Base-by-base conservation (phyloP, 2,113 vertebrate species). In the Rhynchomys soricoides region DNA sequence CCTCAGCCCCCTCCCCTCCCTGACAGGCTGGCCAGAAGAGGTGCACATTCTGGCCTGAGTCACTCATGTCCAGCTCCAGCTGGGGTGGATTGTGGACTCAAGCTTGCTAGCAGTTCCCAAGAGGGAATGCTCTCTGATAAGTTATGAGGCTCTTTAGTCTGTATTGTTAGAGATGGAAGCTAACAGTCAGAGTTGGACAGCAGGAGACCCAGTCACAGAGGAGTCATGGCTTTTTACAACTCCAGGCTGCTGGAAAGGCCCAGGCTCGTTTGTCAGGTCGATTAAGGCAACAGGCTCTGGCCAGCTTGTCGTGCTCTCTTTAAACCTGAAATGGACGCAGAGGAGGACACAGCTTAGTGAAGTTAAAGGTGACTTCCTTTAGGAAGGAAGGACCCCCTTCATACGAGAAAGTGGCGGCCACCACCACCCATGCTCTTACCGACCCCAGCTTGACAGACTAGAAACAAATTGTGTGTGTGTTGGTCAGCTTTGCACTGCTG, bases 41-140 rank as follows among this genome's bases (percentile, higher is more conserved):
- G 91, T 82, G 94, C 90, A 86, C 98, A 98, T 31, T 98, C 98
- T 98, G 98, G 96, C 98, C 96, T 95, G 93, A 93, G 88, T 96
- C 98, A 96, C 81, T 95, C 52, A 7, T 22, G 16, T 26, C 15
- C 34, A 16, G 86, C 96, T 97, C 96, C 96, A 95, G 96, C 94
- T 90, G 93, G 87, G 71, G 93, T 96, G 92, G 95, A 96, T 75
- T 31, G 86, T 74, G 83, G 81, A 92, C 97, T 97, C 92, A 22
- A 6, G 1, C 37, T 40, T 89, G 97, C 40, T 34, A 77, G 90
- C 85, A 86, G 82, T 57, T 90, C 78, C 92, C 89, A 64, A 59
- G 90, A 12, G 86, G 24, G 2, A 79, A 78, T 78, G 29, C 90
- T 85, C 93, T 82, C 82, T 57, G 52, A n/a, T 94, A 48, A 96